Base-by-base conservation (phyloP, 2,797 vertebrate species). In the Neosilurus hyrtlii region DNA sequence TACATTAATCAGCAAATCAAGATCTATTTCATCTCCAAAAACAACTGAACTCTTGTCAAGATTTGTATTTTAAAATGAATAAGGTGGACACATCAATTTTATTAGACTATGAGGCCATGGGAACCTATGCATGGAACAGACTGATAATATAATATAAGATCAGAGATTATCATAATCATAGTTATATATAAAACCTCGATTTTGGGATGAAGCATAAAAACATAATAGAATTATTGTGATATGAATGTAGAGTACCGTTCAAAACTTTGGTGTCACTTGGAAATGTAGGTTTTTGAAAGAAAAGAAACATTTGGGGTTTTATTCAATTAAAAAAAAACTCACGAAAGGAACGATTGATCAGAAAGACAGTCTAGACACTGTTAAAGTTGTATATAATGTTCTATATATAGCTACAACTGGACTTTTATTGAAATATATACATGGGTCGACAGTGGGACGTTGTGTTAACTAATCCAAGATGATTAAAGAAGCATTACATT, bases 121-220 rank as follows among this genome's bases (percentile, higher is more conserved):
- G 20, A 51, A 71, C 16, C 18, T 18, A 37, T 65, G 63, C 63
- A 30, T 37, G 16, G 15, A 10, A 11, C 9, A 37, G 30, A 67
- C 30, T 37, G 30, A 67, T 37, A 20, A 37, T 26, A 65, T 65
- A 65, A 26, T 66, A 37, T 37, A 67, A n/a, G 10, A 24, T 71
- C 14, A 71, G 14, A 24, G 49, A 51, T 71, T 8, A 9, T 51
- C n/a, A 71, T 49, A 71, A 71, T 71, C 43, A 71, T 71, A 24
- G n/a, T n/a, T n/a, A n/a, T 6, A 72, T 51, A 15, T 54, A 72
- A 52, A 26, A 54, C 7, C 49, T 70, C 43, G n/a, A n/a, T 51
- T 30, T 52, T 52, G 49, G 49, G 52, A 72, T 72, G n/a, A 72
- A 73, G 71, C 43, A 26, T 73, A 54, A 73, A 54, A 73, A 54